Evolutionary conservation across 1,140 invertebrate genomes (phyloP), one percentile per base, ranked within the genome.

Genomic region (Diabrotica virgifera): DNA sequence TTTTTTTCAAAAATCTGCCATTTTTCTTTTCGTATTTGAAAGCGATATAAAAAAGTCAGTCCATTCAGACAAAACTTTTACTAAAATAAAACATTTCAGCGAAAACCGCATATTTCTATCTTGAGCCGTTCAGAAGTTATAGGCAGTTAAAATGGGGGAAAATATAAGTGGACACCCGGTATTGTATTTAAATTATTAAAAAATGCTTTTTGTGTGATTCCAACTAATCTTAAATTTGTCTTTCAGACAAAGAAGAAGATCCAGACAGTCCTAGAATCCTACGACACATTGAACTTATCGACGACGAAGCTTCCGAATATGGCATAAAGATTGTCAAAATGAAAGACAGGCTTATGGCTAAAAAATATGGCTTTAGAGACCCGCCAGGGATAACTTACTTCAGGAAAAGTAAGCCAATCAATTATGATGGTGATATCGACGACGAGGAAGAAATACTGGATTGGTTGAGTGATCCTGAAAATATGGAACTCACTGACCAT

Each of bases 371-470:
- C 2, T 94, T 87, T 75, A 84, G 93, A 70, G 91, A 93, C 76
- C 92, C 92, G 36, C 94, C 94, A 0, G 94, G 93, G 0, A 87
- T 96, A 2, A 93, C 93, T 9, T 96, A 95, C 74, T 96, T 96
- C 81, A 85, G 94, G 40, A 94, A 95, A 80, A 91, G 87, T 53
- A 96, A 96, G 80, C 87, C 87, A 55, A 93, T 96, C 9, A 95
- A 94, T 77, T 96, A 95, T 74, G 92, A 95, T 74, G 94, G 94
- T 14, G 93, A 96, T 72, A 90, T 95, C 53, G 92, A 95, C 70
- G 93, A 96, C 74, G 94, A 96, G 76, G 94, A 96, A 78, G 94
- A 96, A 80, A 86, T 97, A 35, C 82, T 97, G 6, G 94, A 97
- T 77, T 97, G 94, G 94, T 77, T 97, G 8, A 96, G 94, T 0